These are phyloP conservation scores for Phenganax subtilis DNA, from an alignment of 92 coral and sea anemone species.

Conservation along the genomic window DNA sequence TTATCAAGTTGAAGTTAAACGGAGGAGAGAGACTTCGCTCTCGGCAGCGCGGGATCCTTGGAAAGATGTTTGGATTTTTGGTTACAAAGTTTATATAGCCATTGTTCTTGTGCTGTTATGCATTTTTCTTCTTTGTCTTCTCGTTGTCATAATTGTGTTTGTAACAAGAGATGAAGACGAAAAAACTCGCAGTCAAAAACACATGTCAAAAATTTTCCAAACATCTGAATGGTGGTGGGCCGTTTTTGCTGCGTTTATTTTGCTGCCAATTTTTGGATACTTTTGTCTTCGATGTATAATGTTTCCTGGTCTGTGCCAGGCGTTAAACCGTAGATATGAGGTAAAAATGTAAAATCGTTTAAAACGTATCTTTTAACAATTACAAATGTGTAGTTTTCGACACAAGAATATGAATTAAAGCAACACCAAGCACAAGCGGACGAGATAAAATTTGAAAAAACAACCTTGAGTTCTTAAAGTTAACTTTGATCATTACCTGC, in stretches of 20 bases:
- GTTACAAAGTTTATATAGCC: conserved; percentile 15
- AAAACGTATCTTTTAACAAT: not conserved
- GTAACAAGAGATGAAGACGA: conserved; percentile 13
- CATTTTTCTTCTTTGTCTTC: conserved; percentile 1
- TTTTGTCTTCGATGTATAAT: conserved; percentile 27
- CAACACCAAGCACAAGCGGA: too few relatives aligned
- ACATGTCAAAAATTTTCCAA: conserved; percentile 24
- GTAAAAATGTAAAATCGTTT: not conserved
- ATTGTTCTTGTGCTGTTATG: not conserved
- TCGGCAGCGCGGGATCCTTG: conserved; percentile 13
- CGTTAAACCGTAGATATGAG: conserved; percentile 13
- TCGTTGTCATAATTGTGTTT: conserved; percentile 21
- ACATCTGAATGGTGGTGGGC: conserved; percentile 22
- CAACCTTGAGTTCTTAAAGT: too few relatives aligned
- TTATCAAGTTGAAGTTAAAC: conserved; percentile 82
- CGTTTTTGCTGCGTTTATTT: conserved; percentile 4
- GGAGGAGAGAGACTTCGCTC: not conserved
- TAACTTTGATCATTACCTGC: too few relatives aligned
- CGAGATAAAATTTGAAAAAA: too few relatives aligned
- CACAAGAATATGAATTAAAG: too few relatives aligned
- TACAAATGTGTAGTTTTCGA: too few relatives aligned
- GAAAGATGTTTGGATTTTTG: conserved; percentile 32
- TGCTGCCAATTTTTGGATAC: conserved; percentile 30
- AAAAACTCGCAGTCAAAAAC: conserved; percentile 23
- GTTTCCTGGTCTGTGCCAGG: conserved; percentile 23